Evolutionary conservation across 2,113 vertebrate genomes (phyloP).

Genomic region (Strix aluco): DNA sequence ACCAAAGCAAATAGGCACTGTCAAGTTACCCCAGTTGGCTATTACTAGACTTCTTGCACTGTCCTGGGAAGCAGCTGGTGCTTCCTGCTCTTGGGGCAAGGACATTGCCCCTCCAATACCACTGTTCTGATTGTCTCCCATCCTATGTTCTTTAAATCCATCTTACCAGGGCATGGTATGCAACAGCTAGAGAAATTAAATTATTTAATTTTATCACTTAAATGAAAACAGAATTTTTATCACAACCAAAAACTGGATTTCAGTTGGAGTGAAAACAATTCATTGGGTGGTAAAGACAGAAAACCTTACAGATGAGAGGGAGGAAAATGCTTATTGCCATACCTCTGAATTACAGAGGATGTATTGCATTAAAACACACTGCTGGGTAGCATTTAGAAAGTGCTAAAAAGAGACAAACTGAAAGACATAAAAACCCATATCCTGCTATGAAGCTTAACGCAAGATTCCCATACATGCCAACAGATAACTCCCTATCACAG

Average conservation of each 20-base stretch:
- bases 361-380: background rate
- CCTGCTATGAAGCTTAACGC: background rate
- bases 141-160: background rate
- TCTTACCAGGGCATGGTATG: background rate
- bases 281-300: background rate
- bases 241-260: background rate
- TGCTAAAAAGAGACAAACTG: background rate
- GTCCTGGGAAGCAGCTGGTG: background rate
- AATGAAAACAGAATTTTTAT: background rate
- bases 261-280: background rate
- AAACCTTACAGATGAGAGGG: background rate
- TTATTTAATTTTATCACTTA: background rate
- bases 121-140: background rate
- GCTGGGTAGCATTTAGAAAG: background rate
- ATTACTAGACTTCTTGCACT: background rate
- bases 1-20: background rate
- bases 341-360: background rate
- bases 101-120: background rate
- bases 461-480: background rate
- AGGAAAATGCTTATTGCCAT: background rate
- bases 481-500: background rate
- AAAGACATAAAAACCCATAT: background rate
- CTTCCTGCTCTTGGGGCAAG: background rate
- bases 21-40: background rate
- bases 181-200: background rate